A percentile compares a stretch with the other conserved stretches of the same genome.
Conservation (phyloP, 1,140 invertebrate species). For the Caenorhabditis remanei region DNA sequence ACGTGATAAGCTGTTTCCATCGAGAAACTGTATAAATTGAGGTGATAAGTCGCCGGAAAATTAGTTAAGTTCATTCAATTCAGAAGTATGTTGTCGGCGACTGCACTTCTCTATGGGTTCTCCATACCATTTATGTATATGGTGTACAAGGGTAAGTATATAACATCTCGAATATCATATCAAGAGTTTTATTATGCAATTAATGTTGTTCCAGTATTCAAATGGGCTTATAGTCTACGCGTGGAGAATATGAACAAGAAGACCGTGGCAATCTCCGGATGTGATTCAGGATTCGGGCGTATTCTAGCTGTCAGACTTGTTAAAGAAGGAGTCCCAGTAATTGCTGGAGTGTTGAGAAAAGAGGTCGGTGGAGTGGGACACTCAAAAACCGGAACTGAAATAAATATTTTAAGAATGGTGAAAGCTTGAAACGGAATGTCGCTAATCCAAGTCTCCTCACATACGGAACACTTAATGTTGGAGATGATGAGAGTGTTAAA, state of each 20-base stretch:
- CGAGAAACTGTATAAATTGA: slow-evolving; percentile 16
- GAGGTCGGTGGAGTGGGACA: not conserved
- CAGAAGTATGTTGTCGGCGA: not conserved
- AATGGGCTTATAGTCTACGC: not conserved
- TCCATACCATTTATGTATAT: not conserved
- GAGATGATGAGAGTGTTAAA: slow-evolving; percentile 55
- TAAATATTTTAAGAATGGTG: slow-evolving; percentile 55
- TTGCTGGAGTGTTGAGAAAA: slow-evolving; percentile 59
- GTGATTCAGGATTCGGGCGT: slow-evolving; percentile 62
- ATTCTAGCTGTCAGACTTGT: slow-evolving; percentile 58
- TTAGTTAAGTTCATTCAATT: not conserved
- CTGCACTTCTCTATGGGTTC: not conserved
- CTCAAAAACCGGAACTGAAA: not conserved
- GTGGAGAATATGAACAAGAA: slow-evolving; percentile 23
- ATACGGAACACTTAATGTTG: slow-evolving; percentile 53
- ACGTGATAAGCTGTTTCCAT: slow-evolving; percentile 11
- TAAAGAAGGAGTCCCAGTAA: slow-evolving; percentile 59
- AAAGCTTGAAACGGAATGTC: slow-evolving; percentile 42
- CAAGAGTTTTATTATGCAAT: not conserved
- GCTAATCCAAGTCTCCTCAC: slow-evolving; percentile 41
- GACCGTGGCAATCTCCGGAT: slow-evolving; percentile 61
- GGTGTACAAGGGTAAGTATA: not conserved
- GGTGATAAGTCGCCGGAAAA: slow-evolving; percentile 8
- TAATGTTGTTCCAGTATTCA: not conserved
- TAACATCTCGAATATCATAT: no score